Percentiles rank a stretch among this genome's conserved stretches.
Conservation (phyloP, 2,113 vertebrate species). For the Indicator maculatus region DNA sequence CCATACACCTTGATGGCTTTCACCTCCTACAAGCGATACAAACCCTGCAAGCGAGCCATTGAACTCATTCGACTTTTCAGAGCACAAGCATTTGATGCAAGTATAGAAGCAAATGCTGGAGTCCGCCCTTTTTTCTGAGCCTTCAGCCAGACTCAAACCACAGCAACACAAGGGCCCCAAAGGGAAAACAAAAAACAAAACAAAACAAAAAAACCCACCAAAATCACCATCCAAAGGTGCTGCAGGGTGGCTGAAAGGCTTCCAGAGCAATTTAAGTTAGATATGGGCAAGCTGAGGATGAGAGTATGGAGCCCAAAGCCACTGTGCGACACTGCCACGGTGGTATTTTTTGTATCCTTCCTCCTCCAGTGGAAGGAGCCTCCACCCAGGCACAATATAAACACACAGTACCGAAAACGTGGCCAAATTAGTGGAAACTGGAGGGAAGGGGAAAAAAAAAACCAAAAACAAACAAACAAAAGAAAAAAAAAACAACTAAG, state of each 20-base stretch:
- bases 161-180: not conserved
- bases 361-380: not conserved
- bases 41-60: not conserved
- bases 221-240: fast-evolving
- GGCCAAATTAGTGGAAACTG: conserved; percentile 5
- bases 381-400: conserved; percentile 18
- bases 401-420: conserved; percentile 29
- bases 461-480: no score
- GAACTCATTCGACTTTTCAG: not conserved
- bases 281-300: fast-evolving
- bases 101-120: not conserved
- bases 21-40: not conserved
- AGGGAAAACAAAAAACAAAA: not conserved
- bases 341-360: not conserved
- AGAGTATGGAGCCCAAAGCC: fast-evolving
- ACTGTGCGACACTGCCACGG: not conserved
- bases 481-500: not conserved
- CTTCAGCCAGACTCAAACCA: not conserved
- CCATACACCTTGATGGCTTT: not conserved
- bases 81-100: fast-evolving
- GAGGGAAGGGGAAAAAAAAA: fast-evolving
- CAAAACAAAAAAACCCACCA: no score
- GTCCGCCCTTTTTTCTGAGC: fast-evolving
- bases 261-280: not conserved
- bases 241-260: fast-evolving